Evolutionary conservation across 2,888 invertebrate species (phyloP), one percentile per base, ranked within the genome.

Genomic region (Polydrusus pterygomalis): DNA sequence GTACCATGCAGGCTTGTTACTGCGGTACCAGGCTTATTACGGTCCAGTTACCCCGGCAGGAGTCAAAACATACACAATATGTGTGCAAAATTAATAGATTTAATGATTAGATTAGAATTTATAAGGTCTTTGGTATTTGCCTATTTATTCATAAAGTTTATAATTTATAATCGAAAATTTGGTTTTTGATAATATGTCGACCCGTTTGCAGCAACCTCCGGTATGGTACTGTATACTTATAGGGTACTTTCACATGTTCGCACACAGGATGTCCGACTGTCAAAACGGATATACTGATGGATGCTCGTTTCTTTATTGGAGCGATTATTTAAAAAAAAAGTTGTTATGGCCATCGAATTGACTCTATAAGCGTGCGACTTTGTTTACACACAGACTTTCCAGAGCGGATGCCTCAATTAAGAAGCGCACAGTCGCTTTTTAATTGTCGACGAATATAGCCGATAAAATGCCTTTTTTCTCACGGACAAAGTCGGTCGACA

Each of bases 401-500:
- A 30, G 49, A 79, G 82, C 85, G 85, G 85, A 86, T 83, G 84
- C 81, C 77, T 80, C 82, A 86, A 86, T 86, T 85, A 85, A 83
- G 81, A 79, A 82, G 84, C 83, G 83, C 70, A 58, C 63, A 40
- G 54, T n/a, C 51, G 47, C 77, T 20, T 74, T 74, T 77, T 71
- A 74, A 77, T 77, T 73, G 56, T 71, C 18, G 15, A 17, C 58
- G 20, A 40, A 70, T 25, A 47, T 60, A 70, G 43, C 30, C 47
- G 20, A 10, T 30, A 18, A 7, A 17, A 67, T 49, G 51, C 58
- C 38, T 34, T 60, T 60, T 56, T 60, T 60, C 58, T 38, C 58
- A 60, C 38, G 38, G 38, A 18, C 51, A 18, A n/a, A 15, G 45
- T 45, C 45, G 1, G 1, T 17, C 17, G 17, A 17, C 17, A 43